These are phyloP conservation scores for Antidorcas marsupialis DNA, from an alignment of 2,113 vertebrate genomes.

Conservation along the genomic window DNA sequence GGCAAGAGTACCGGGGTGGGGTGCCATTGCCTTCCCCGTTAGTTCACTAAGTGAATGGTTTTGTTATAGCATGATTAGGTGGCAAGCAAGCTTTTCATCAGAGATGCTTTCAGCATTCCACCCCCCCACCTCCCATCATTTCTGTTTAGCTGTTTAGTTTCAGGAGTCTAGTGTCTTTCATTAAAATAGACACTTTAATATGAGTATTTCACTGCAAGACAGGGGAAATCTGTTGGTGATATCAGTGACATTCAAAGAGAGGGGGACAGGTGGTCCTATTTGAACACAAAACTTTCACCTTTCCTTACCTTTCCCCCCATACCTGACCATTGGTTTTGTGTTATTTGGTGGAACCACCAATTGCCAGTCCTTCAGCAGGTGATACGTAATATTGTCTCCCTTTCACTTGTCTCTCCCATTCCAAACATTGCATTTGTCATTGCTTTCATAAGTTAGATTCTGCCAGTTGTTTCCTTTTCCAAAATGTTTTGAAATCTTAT, in stretches of 20 bases:
- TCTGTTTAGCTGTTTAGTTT: not conserved
- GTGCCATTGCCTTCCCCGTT: no score
- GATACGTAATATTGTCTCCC: no score
- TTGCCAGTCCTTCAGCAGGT: no score
- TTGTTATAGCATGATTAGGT: not conserved
- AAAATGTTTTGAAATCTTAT: not conserved
- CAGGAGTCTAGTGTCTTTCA: not conserved
- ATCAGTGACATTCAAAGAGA: not conserved
- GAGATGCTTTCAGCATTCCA: not conserved
- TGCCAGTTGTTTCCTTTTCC: not conserved
- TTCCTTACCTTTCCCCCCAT: not conserved
- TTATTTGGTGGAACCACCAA: no score
- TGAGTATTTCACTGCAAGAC: not conserved
- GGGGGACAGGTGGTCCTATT: not conserved
- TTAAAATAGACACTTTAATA: not conserved
- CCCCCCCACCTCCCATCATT: not conserved
- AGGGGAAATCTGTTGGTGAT: not conserved
- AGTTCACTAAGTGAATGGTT: not conserved
- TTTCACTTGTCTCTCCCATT: no score
- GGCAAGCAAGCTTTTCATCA: not conserved
- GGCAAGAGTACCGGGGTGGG: no score
- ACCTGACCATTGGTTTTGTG: not conserved
- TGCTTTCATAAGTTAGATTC: not conserved
- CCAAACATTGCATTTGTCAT: not conserved
- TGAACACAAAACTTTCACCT: not conserved